Conservation (phyloP, 2,888 invertebrate species). For the Achlya flavicornis region DNA sequence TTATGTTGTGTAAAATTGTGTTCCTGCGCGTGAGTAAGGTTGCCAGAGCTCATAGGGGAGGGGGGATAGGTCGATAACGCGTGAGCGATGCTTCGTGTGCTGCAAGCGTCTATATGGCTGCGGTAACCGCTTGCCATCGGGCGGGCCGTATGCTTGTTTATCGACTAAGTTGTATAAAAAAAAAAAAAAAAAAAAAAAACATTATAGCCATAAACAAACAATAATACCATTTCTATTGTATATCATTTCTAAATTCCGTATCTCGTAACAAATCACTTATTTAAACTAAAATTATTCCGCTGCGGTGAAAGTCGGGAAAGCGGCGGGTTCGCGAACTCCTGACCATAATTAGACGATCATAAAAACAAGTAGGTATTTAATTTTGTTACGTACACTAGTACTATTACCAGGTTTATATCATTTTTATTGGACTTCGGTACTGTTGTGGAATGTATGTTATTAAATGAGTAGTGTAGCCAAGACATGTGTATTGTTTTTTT, state of each 20-base stretch:
- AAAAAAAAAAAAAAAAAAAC: no score
- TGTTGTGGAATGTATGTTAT: conserved; percentile 2
- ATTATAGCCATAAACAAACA: conserved; percentile 4
- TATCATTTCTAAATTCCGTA: not conserved
- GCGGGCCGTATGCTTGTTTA: no score
- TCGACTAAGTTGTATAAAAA: no score
- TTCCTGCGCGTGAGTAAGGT: no score
- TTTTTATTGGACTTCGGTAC: not conserved
- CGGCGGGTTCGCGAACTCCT: conserved; percentile 25
- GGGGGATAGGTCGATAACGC: no score
- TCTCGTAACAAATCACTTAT: conserved; percentile 29
- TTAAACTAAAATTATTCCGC: conserved; percentile 25
- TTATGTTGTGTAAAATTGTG: no score
- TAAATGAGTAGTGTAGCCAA: not conserved
- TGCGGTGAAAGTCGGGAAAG: conserved; percentile 40
- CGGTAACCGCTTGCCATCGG: no score
- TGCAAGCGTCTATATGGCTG: no score
- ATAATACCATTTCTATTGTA: not conserved
- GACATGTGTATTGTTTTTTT: not conserved
- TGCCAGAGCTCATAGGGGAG: no score
- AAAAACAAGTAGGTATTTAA: conserved; percentile 31
- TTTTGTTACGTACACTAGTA: conserved; percentile 27
- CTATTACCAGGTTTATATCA: not conserved
- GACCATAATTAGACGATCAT: conserved; percentile 42
- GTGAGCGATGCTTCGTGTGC: no score